phyloP scores from a whole-genome alignment of 2,888 invertebrate genomes.

The Zhuqinia jingwanae region DNA sequence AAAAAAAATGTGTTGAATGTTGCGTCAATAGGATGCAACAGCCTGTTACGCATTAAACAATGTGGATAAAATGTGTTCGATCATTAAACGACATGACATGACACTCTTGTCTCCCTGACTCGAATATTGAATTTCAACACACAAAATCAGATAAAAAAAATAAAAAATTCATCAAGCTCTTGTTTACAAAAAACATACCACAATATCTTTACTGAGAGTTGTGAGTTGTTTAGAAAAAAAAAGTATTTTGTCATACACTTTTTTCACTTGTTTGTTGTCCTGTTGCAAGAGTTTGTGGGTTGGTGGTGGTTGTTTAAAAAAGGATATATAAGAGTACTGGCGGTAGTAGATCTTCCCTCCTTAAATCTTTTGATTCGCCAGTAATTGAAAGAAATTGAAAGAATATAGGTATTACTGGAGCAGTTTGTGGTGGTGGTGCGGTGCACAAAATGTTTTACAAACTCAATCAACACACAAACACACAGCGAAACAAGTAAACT shows the following conservation, averaged over 20 bases:
- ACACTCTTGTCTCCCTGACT: slow-evolving; percentile 3
- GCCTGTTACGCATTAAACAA: no score
- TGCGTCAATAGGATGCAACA: no score
- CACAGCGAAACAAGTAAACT: slow-evolving; percentile 58
- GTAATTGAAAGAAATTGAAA: slow-evolving; percentile 59
- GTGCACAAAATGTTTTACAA: slow-evolving; percentile 57
- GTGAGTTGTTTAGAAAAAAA: neutral
- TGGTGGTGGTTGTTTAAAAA: neutral
- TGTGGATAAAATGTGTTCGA: no score
- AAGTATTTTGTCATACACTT: neutral
- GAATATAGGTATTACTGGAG: neutral
- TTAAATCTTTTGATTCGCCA: slow-evolving; percentile 34
- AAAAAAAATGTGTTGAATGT: no score
- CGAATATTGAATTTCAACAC: slow-evolving; percentile 43
- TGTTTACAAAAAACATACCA: slow-evolving; percentile 15
- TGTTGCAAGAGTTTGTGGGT: neutral
- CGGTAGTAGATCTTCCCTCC: slow-evolving; percentile 4
- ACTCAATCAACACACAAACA: slow-evolving; percentile 64
- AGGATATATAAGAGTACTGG: no score
- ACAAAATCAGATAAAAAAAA: no score
- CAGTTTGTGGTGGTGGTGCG: neutral
- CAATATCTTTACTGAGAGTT: no score
- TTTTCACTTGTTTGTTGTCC: neutral
- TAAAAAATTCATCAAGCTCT: slow-evolving; percentile 10
- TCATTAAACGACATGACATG: no score